Percentiles rank a stretch among this genome's conserved stretches.
Evolutionary conservation across 2,888 invertebrate species (phyloP).

Genomic region (Tillus elongatus): DNA sequence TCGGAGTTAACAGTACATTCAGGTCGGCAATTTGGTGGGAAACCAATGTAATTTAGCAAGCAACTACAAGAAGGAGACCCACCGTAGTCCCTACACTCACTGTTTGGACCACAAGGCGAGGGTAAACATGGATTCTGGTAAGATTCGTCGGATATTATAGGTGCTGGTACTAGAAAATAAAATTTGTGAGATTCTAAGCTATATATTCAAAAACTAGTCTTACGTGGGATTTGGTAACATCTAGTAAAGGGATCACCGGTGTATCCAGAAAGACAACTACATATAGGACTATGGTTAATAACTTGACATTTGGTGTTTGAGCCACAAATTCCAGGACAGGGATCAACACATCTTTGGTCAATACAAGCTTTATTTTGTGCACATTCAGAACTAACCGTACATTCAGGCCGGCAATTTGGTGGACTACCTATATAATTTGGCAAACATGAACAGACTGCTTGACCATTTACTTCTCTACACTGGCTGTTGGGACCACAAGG

Average conservation of each 20-base stretch:
- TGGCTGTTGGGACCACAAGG: conserved; percentile 72
- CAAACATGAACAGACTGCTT: conserved; percentile 63
- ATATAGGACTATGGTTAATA: conserved; percentile 63
- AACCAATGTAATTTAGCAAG: conserved; percentile 39
- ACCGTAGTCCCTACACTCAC: conserved; percentile 61
- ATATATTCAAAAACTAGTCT: conserved; percentile 27
- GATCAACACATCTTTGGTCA: conserved; percentile 60
- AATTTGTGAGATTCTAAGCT: too few species aligned
- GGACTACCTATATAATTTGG: conserved; percentile 56
- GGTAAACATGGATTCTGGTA: conserved; percentile 57
- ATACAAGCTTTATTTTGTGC: conserved; percentile 56
- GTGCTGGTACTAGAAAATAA: conserved; percentile 20
- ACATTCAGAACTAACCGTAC: conserved; percentile 64
- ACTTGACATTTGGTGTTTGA: conserved; percentile 63
- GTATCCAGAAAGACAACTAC: conserved; percentile 52
- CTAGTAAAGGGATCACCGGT: conserved; percentile 60
- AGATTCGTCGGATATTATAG: too few species aligned
- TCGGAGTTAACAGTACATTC: conserved; percentile 68
- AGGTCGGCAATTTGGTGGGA: conserved; percentile 61
- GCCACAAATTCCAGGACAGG: conserved; percentile 66
- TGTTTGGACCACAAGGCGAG: conserved; percentile 74
- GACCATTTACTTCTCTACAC: conserved; percentile 60
- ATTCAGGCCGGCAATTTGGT: conserved; percentile 65
- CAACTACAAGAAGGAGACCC: conserved; percentile 41
- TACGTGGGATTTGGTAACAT: conserved; percentile 45